These are phyloP conservation scores for Chamaetylas fuelleborni DNA, from an alignment of 2,113 vertebrate species.

Conservation along the genomic window DNA sequence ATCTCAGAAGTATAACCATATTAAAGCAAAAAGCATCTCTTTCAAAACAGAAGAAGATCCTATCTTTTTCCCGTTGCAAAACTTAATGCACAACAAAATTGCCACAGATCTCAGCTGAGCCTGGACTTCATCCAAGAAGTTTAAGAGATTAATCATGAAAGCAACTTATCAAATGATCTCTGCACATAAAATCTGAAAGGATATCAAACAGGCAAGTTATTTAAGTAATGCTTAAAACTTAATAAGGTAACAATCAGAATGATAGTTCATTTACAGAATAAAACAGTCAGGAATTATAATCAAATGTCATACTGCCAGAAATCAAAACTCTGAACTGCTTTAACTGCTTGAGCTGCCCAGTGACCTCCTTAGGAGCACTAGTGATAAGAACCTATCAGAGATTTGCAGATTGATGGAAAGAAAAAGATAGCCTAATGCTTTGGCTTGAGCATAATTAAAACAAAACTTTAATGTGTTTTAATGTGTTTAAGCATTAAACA, in stretches of 20 bases:
- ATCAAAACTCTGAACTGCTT: neutral
- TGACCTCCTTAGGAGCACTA: neutral
- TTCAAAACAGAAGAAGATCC: neutral
- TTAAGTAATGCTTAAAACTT: constrained; percentile 36
- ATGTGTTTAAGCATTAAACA: constrained; percentile 13
- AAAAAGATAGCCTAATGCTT: constrained; percentile 4
- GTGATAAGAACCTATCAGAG: neutral
- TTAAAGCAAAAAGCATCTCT: neutral
- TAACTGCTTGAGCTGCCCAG: constrained; percentile 3
- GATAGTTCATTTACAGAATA: constrained; percentile 15
- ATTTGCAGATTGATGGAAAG: neutral
- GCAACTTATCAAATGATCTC: neutral
- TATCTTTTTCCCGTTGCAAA: neutral
- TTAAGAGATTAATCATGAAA: constrained; percentile 37
- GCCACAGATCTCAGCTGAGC: neutral
- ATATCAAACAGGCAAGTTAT: neutral
- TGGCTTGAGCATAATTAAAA: constrained; percentile 17
- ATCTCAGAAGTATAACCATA: neutral
- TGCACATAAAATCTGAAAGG: neutral
- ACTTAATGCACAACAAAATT: neutral
- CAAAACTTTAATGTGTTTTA: neutral
- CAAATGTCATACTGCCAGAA: constrained; percentile 5
- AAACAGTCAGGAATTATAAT: constrained; percentile 33
- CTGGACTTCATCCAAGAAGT: neutral
- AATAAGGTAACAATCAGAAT: neutral